Evolutionary conservation across 2,113 vertebrate genomes (phyloP), one percentile per base, ranked within the genome.

Genomic region (Macrotus californicus): DNA sequence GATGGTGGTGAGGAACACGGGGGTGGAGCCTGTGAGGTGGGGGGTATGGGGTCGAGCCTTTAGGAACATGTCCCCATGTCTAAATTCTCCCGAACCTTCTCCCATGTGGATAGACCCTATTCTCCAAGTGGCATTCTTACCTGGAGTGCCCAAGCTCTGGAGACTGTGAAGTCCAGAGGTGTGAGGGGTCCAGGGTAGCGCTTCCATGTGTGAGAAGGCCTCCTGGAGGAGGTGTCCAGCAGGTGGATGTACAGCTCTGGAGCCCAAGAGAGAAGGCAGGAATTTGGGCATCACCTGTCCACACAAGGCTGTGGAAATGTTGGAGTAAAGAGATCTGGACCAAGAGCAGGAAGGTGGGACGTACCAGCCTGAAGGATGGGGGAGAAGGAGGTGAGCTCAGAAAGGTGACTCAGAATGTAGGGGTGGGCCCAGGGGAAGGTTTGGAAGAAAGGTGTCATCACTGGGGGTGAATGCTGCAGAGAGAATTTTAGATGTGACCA

Each of bases 221-320:
- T 81, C 56, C 50, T 9, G n/a, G 34, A 41, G 59, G 41, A 19
- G 26, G 56, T 10, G 80, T 43, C 64, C 75, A 43, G 39, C 15
- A 70, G 75, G 26, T 3, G 1, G 24, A 26, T 7, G 16, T 2
- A 1, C 39, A 41, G 31, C 26, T 89, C 88, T 41, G 72, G 48
- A 59, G 85, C 48, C 64, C 3, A 3, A 19, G 8, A 70, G 73
- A 89, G 87, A 36, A 66, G 52, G 34, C 16, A 76, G 39, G 83
- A 10, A 8, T 41, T 7, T 31, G 56, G 64, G 29, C 5, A 7
- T 54, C 46, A 3, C 43, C 26, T 9, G 26, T 36, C 18, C 18
- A 41, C 52, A 9, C 13, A 0, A 3, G 83, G 34, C 41, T 12
- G 2, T 0, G 15, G 41, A 41, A 9, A n/a, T 2, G 11, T 6